Conservation (phyloP, 2,888 invertebrate species). For the Nephrocerus scutellatus region DNA sequence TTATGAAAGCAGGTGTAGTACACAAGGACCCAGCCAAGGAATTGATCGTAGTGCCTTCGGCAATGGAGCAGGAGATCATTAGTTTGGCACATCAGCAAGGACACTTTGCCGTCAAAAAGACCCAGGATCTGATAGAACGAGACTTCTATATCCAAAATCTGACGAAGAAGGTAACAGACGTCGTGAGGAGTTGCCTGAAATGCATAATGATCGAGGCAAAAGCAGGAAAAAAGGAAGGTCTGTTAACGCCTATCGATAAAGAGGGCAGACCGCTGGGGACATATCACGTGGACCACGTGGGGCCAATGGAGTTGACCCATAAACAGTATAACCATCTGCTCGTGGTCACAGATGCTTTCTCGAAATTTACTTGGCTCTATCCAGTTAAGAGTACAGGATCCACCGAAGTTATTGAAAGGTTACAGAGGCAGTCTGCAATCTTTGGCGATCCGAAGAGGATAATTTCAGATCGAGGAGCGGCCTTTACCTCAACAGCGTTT, state of each 20-base stretch:
- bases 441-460: conserved; percentile 25
- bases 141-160: background rate
- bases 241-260: conserved; percentile 31
- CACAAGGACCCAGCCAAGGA: conserved; percentile 3
- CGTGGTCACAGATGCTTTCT: conserved; percentile 32
- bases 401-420: conserved; percentile 30
- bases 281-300: conserved; percentile 35
- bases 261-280: conserved; percentile 29
- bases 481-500: conserved; percentile 37
- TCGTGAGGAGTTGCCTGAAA: conserved; percentile 8
- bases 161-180: background rate
- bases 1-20: conserved; percentile 1
- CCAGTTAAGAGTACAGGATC: conserved; percentile 27
- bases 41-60: conserved; percentile 31
- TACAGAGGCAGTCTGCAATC: conserved; percentile 15
- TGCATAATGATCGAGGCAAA: conserved; percentile 11
- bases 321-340: conserved; percentile 35
- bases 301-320: conserved; percentile 28
- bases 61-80: conserved; percentile 34
- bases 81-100: conserved; percentile 20
- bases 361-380: conserved; percentile 36
- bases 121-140: background rate
- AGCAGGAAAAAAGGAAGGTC: too few species aligned
- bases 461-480: conserved; percentile 37
- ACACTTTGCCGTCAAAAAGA: conserved; percentile 1